These are phyloP conservation scores for Hycleus cichorii DNA, from an alignment of 1,140 invertebrate species.

Conservation along the genomic window DNA sequence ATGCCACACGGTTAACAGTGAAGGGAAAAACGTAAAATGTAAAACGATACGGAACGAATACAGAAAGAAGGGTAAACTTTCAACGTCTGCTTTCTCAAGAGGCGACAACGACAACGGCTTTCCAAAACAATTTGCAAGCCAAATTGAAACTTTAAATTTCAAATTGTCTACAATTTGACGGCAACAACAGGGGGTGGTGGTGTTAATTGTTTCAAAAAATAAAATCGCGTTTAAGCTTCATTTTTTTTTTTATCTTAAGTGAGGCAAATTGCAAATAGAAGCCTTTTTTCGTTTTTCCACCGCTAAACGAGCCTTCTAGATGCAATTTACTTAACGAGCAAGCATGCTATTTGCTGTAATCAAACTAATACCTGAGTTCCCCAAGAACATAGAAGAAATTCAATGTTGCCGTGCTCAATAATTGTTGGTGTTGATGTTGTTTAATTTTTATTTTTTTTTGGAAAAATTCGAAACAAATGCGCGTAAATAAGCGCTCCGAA, in stretches of 20 bases:
- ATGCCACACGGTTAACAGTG: not conserved
- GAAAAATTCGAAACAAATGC: not conserved
- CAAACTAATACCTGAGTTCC: conserved; percentile 24
- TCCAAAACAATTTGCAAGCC: conserved; percentile 12
- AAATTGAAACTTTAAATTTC: conserved; percentile 15
- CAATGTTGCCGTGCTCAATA: conserved; percentile 8
- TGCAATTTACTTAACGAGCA: not conserved
- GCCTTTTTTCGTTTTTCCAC: not conserved
- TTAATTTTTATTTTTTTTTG: too few relatives aligned
- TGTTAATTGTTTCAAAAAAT: not conserved
- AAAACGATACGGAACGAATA: too few relatives aligned
- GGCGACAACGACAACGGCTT: not conserved
- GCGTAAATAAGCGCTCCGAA: conserved; percentile 11
- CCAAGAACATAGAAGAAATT: conserved; percentile 25
- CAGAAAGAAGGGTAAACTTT: conserved; percentile 1
- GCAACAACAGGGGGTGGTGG: not conserved
- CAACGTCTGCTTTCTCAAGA: conserved; percentile 4
- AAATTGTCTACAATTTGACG: conserved; percentile 1
- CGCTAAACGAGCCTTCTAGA: too few relatives aligned
- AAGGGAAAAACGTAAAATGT: not conserved
- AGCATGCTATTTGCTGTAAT: not conserved
- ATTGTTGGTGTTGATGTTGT: not conserved
- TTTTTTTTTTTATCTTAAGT: too few relatives aligned
- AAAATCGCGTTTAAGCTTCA: too few relatives aligned
- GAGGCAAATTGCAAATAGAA: not conserved